Conservation (phyloP, 2,888 invertebrate species). For the Stenodera caucasica region DNA sequence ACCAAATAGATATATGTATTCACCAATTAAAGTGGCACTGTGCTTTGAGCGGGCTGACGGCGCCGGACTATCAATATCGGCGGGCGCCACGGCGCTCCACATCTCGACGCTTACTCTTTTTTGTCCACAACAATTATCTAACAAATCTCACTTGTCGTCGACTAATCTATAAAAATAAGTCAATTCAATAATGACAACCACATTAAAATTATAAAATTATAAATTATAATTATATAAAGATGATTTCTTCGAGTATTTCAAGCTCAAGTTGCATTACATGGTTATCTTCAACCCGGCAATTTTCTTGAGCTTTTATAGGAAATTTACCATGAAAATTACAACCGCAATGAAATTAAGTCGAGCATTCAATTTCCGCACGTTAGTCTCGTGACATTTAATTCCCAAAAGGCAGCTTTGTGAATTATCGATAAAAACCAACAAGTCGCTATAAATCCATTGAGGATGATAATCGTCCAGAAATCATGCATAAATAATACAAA, state of each 20-base stretch:
- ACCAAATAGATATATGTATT: conserved; percentile 79
- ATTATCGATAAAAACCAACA: background rate
- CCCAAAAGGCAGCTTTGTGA: background rate
- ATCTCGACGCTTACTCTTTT: conserved; percentile 45
- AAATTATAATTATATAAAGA: too few relatives aligned
- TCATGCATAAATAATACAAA: too few relatives aligned
- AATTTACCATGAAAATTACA: background rate
- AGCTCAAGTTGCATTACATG: too few relatives aligned
- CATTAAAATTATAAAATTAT: too few relatives aligned
- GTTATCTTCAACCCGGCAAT: too few relatives aligned
- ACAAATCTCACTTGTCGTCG: background rate
- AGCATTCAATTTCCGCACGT: background rate
- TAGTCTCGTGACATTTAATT: background rate
- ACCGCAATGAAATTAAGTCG: background rate
- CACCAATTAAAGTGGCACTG: conserved; percentile 75
- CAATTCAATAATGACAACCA: too few relatives aligned
- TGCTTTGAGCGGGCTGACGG: conserved; percentile 80
- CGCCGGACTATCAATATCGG: conserved; percentile 58
- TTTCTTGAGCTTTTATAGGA: background rate
- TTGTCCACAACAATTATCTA: background rate
- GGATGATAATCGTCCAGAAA: background rate
- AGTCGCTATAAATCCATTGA: background rate
- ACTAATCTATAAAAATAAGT: background rate
- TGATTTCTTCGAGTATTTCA: too few relatives aligned
- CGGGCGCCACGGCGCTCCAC: conserved; percentile 65